A percentile compares a stretch with the other conserved stretches of the same genome.
These are phyloP conservation scores for Seladonia tumulorum DNA, from an alignment of 2,888 invertebrate species.

Conservation along the genomic window DNA sequence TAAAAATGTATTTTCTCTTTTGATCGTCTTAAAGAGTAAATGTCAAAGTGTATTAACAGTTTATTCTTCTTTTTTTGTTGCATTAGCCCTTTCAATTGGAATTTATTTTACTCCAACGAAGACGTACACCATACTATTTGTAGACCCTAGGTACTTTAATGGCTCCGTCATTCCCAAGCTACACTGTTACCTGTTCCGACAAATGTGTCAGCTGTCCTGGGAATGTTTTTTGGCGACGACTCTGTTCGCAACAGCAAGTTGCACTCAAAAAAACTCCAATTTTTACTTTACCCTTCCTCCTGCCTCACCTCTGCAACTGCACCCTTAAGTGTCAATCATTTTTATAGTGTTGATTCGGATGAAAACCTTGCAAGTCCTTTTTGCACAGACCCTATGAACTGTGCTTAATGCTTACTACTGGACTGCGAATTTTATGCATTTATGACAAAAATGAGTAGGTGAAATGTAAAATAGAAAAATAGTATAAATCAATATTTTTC, in stretches of 20 bases:
- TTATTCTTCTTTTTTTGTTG: too few species aligned
- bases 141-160: not conserved
- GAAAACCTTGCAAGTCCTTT: not conserved
- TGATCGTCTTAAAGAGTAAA: not conserved
- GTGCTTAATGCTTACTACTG: not conserved
- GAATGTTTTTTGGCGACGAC: not conserved
- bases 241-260: slow-evolving; percentile 1
- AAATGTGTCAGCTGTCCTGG: not conserved
- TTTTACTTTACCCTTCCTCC: not conserved
- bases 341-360: not conserved
- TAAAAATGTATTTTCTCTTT: not conserved
- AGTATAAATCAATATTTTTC: not conserved
- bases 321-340: not conserved
- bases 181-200: not conserved
- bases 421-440: not conserved
- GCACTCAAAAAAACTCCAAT: slow-evolving; percentile 6
- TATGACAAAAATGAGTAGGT: too few species aligned
- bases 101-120: not conserved
- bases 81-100: not conserved
- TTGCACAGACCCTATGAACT: not conserved
- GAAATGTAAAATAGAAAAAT: not conserved
- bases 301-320: not conserved
- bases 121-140: not conserved
- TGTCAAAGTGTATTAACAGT: too few species aligned
- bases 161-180: not conserved